Evolutionary conservation across 2,113 vertebrate species (phyloP).

Genomic region (Tiliqua scincoides): DNA sequence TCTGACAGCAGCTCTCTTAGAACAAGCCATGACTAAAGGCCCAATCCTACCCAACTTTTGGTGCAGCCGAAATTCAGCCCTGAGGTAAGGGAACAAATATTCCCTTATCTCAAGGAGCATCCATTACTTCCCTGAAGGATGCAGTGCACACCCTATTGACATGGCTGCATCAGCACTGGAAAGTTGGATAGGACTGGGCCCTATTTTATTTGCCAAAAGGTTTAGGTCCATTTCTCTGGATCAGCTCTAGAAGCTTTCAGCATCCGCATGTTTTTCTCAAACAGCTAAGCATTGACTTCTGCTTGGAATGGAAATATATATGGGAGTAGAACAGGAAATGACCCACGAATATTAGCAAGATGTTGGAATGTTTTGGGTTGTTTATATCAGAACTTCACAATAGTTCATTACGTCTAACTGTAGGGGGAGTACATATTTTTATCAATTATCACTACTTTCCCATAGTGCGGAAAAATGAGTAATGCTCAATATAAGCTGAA

Average conservation of each 20-base stretch:
- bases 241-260: constrained; percentile 27
- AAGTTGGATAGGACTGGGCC: too few relatives aligned
- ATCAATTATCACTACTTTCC: constrained; percentile 49
- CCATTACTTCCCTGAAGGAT: too few relatives aligned
- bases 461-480: constrained; percentile 39
- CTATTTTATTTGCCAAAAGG: neutral
- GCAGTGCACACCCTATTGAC: too few relatives aligned
- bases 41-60: too few relatives aligned
- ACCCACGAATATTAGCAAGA: constrained; percentile 49
- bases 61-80: too few relatives aligned
- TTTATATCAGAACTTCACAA: constrained; percentile 59
- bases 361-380: constrained; percentile 42
- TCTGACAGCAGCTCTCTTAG: too few relatives aligned
- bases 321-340: constrained; percentile 60
- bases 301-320: neutral
- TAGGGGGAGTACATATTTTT: constrained; percentile 42
- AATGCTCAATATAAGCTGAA: constrained; percentile 42
- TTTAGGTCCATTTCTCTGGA: neutral
- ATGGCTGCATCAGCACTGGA: too few relatives aligned
- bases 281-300: constrained; percentile 45
- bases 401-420: constrained; percentile 56
- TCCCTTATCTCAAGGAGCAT: too few relatives aligned
- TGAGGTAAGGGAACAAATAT: too few relatives aligned
- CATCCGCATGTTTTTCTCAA: constrained; percentile 43
- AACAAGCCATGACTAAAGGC: too few relatives aligned